A percentile compares a stretch with the other conserved stretches of the same genome.
phyloP scores from a whole-genome alignment of 2,797 vertebrate species.

The Gephyroberyx darwinii region DNA sequence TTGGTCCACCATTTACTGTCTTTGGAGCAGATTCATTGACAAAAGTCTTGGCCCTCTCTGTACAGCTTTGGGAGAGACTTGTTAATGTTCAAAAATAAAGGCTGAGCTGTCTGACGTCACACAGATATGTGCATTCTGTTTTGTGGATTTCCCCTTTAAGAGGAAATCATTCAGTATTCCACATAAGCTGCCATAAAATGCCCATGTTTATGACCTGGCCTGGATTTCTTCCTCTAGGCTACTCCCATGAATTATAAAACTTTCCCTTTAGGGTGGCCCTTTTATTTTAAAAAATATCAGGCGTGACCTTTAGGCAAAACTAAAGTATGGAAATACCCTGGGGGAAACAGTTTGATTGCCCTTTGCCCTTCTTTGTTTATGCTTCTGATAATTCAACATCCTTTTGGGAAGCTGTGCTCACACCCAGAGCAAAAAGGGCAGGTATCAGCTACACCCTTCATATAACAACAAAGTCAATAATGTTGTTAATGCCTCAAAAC shows the following conservation, averaged over 20 bases:
- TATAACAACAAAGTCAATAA: conserved; percentile 31
- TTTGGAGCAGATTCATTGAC: conserved; percentile 10
- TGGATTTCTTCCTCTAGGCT: conserved; percentile 7
- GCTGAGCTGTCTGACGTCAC: conserved; percentile 31
- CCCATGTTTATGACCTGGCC: conserved; percentile 1
- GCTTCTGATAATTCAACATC: conserved; percentile 54
- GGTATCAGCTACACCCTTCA: conserved; percentile 13
- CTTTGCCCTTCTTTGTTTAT: conserved; percentile 46
- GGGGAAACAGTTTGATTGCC: conserved; percentile 40
- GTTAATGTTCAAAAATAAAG: conserved; percentile 25
- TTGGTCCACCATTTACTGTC: conserved; percentile 13
- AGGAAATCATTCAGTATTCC: conserved; percentile 19
- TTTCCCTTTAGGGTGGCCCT: neutral
- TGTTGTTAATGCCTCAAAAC: conserved; percentile 44
- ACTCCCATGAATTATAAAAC: conserved; percentile 17
- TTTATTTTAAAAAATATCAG: conserved; percentile 26
- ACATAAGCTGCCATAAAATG: conserved; percentile 24
- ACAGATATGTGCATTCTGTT: conserved; percentile 28
- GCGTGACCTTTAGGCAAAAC: conserved; percentile 51
- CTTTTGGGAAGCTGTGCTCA: conserved; percentile 36
- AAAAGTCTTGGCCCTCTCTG: conserved; percentile 12
- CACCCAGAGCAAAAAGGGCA: conserved; percentile 35
- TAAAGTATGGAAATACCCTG: conserved; percentile 18
- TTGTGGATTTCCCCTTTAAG: neutral
- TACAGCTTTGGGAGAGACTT: conserved; percentile 16